Evolutionary conservation across 2,797 vertebrate species (phyloP).

Genomic region (Mormyrops boulengeri): DNA sequence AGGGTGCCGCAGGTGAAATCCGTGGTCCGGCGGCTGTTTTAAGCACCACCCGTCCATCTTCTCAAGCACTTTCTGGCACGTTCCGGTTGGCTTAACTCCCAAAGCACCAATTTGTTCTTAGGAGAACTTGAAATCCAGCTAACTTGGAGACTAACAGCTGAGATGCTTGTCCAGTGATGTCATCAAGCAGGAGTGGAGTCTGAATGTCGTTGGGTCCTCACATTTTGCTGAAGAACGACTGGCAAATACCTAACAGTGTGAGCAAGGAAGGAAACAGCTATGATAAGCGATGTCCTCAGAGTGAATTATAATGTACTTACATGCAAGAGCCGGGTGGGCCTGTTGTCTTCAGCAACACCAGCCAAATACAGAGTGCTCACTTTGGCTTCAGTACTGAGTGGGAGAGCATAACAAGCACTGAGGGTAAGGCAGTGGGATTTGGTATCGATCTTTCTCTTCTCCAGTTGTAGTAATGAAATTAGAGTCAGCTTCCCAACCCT

Average conservation of each 20-base stretch:
- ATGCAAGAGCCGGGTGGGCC: not conserved
- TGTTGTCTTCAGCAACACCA: not conserved
- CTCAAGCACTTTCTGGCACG: not conserved
- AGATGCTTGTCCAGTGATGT: not conserved
- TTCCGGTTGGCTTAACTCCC: not conserved
- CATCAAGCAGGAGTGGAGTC: not conserved
- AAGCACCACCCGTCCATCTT: not conserved
- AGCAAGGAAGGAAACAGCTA: not conserved
- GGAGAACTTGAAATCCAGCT: not conserved
- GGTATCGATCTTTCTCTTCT: not conserved
- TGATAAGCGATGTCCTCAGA: not conserved
- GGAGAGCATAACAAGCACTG: not conserved
- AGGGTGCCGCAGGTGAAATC: not conserved
- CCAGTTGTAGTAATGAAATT: conserved; percentile 4
- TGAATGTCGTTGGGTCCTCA: not conserved
- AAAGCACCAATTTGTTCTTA: not conserved
- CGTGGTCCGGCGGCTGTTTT: not conserved
- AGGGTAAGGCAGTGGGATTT: not conserved
- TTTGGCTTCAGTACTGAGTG: not conserved
- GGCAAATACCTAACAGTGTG: not conserved
- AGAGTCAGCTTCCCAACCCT: not conserved
- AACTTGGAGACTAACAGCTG: not conserved
- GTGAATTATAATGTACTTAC: not conserved
- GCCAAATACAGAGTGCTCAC: not conserved
- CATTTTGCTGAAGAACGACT: not conserved